These are phyloP conservation scores for Phallusia fumigata DNA, from an alignment of 23 tunicate genomes.

Conservation along the genomic window DNA sequence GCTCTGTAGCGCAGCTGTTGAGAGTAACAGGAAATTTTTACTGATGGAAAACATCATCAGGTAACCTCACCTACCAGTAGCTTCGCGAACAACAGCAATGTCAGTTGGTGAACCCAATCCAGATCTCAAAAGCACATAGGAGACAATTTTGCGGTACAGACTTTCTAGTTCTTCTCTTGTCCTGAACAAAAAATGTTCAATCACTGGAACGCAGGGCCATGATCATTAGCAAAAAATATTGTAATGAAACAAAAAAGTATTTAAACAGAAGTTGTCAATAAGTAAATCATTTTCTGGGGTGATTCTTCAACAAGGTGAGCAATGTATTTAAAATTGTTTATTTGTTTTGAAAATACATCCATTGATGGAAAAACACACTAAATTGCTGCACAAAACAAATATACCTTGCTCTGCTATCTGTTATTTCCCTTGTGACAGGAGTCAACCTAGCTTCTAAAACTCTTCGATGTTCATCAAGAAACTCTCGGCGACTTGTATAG, in stretches of 20 bases:
- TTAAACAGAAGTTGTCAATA: too few species aligned
- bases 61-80: constrained; percentile 50
- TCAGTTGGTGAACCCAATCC: constrained; percentile 99
- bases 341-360: too few species aligned
- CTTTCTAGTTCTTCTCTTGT: constrained; percentile 98
- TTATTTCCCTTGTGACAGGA: constrained; percentile 90
- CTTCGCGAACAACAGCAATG: constrained; percentile 95
- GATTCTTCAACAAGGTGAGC: too few species aligned
- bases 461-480: constrained; percentile 93
- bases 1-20: constrained; percentile 81
- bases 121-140: constrained; percentile 83
- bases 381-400: too few species aligned
- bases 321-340: too few species aligned
- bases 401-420: constrained; percentile 90
- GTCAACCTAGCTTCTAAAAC: constrained; percentile 83
- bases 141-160: constrained; percentile 87
- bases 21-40: background rate
- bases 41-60: background rate
- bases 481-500: constrained; percentile 89
- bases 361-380: too few species aligned
- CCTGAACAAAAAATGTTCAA: constrained; percentile 15
- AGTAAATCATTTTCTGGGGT: too few species aligned
- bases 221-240: too few species aligned
- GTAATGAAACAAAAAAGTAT: background rate
- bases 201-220: too few species aligned